These are phyloP conservation scores for Glossophaga mutica DNA, from an alignment of 2,797 vertebrate genomes.

Conservation along the genomic window DNA sequence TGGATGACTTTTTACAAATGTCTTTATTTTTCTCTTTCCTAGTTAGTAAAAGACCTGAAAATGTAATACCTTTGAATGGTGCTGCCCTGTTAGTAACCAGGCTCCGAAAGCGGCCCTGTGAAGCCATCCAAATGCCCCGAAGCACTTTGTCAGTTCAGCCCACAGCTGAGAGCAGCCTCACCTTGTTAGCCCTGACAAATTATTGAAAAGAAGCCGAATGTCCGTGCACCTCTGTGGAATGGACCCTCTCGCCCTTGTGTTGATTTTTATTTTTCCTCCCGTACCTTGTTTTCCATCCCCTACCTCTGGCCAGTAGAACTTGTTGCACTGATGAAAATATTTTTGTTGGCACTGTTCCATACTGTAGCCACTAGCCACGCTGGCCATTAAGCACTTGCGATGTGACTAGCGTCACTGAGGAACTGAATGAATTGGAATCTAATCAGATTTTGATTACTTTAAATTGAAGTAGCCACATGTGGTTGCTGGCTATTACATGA, in stretches of 20 bases:
- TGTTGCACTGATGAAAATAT: neutral
- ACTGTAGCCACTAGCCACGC: neutral
- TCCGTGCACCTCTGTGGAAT: fast-evolving
- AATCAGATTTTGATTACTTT: neutral
- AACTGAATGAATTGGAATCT: neutral
- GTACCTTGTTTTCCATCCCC: neutral
- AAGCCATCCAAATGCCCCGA: neutral
- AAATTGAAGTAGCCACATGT: neutral
- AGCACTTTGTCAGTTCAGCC: neutral
- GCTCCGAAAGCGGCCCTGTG: neutral
- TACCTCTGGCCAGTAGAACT: neutral
- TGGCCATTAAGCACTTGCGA: neutral
- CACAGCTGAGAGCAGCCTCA: neutral
- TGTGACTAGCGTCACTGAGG: neutral
- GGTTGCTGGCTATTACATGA: neutral
- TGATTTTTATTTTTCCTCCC: neutral
- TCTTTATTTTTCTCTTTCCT: conserved; percentile 3
- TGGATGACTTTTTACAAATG: neutral
- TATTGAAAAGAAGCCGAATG: neutral
- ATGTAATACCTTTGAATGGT: neutral
- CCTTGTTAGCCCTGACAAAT: neutral
- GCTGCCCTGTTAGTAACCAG: neutral
- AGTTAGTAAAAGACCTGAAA: neutral
- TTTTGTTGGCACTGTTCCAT: neutral
- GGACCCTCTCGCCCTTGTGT: too few species aligned